phyloP scores from a whole-genome alignment of 2,888 invertebrate species.

The Mesodorylaimus sp. region DNA sequence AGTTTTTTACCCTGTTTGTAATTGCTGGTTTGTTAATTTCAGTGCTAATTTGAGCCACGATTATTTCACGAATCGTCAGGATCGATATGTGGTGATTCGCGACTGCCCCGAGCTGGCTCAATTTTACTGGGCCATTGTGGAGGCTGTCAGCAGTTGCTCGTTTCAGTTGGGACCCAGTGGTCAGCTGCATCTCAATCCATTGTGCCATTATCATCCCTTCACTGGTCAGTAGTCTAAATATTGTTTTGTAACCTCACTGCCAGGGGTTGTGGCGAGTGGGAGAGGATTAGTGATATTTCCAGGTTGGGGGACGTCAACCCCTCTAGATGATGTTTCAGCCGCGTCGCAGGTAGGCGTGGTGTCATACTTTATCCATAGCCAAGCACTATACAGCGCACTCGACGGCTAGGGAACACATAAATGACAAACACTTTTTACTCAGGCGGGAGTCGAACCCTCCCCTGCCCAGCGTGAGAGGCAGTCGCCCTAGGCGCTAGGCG shows the following conservation, averaged over 20 bases:
- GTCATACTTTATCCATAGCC: too few relatives aligned
- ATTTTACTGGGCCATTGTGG: conserved; percentile 54
- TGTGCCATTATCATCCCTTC: conserved; percentile 46
- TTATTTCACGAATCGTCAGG: conserved; percentile 91
- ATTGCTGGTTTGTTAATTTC: conserved; percentile 18
- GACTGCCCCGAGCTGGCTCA: conserved; percentile 54
- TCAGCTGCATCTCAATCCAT: conserved; percentile 33
- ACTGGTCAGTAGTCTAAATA: conserved; percentile 33
- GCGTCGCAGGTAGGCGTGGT: conserved; percentile 6
- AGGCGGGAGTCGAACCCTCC: too few relatives aligned
- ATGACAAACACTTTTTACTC: too few relatives aligned
- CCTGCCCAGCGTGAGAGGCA: too few relatives aligned
- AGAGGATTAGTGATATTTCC: neutral
- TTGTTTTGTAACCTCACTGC: neutral
- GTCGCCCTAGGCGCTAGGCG: too few relatives aligned
- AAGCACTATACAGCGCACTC: too few relatives aligned
- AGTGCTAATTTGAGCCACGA: conserved; percentile 88
- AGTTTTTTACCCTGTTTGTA: too few relatives aligned
- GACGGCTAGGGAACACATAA: too few relatives aligned
- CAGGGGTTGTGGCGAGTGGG: neutral
- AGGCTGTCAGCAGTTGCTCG: conserved; percentile 27
- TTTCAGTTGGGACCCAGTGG: conserved; percentile 35
- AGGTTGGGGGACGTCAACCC: neutral
- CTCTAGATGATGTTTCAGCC: neutral
- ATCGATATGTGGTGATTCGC: conserved; percentile 74